Percentiles rank a stretch among this genome's conserved stretches.
Conservation (phyloP, 2,113 vertebrate genomes). For the Oxygymnocypris stewartii region DNA sequence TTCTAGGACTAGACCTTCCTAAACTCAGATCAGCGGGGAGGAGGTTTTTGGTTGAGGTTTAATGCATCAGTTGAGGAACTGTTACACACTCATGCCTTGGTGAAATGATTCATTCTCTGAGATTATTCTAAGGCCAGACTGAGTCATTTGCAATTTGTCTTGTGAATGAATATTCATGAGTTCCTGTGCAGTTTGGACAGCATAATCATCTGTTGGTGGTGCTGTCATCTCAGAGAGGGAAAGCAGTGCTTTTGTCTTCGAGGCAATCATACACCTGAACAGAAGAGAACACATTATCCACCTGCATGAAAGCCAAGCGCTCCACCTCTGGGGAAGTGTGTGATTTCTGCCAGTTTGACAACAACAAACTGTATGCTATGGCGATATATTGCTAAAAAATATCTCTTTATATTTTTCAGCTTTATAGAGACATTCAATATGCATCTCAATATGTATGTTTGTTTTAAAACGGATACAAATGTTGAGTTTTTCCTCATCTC, state of each 20-base stretch:
- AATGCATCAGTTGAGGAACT: not conserved
- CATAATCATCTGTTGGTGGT: slow-evolving; percentile 61
- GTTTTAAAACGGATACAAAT: not conserved
- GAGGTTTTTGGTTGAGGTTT: slow-evolving; percentile 7
- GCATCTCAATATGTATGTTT: not conserved
- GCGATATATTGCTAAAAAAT: not conserved
- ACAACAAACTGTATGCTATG: not conserved
- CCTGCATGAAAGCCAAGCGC: not conserved
- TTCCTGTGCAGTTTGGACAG: slow-evolving; percentile 60
- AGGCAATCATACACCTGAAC: slow-evolving; percentile 63
- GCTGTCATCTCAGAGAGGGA: slow-evolving; percentile 60
- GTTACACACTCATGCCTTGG: not conserved
- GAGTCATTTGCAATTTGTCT: slow-evolving; percentile 56
- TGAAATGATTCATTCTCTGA: not conserved
- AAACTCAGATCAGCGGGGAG: not conserved
- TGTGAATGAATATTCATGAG: slow-evolving; percentile 67
- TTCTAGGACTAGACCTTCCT: not conserved
- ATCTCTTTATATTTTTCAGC: not conserved
- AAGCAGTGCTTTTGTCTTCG: slow-evolving; percentile 50
- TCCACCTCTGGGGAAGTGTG: not conserved
- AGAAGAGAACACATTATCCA: slow-evolving; percentile 48
- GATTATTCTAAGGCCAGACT: slow-evolving; percentile 23
- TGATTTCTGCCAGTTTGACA: not conserved
- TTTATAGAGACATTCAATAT: not conserved
- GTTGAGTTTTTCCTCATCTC: not conserved